Conservation (phyloP, 53 echinoderm and acorn worm genomes). For the Zoroaster sp. region DNA sequence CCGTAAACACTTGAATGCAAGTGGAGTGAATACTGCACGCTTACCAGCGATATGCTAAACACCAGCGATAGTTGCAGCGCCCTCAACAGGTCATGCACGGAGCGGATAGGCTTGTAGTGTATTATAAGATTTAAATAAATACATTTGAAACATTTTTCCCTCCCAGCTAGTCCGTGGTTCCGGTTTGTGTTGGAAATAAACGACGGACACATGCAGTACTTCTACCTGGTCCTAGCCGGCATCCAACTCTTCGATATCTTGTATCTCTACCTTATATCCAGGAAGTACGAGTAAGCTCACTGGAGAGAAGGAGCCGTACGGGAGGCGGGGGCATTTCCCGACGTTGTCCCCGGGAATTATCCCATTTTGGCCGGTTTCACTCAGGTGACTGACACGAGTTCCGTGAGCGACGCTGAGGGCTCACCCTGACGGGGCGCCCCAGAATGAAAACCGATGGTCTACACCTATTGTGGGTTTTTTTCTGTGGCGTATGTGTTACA, state of each 20-base stretch:
- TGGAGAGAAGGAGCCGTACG: slow-evolving; percentile 38
- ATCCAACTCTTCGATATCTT: slow-evolving; percentile 60
- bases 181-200: slow-evolving; percentile 60
- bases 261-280: slow-evolving; percentile 58
- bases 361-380: slow-evolving; percentile 3
- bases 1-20: no score
- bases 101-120: no score
- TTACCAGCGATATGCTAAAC: no score
- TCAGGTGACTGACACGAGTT: slow-evolving; percentile 2
- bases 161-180: slow-evolving; percentile 45
- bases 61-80: no score
- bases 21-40: no score
- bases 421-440: background rate
- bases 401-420: slow-evolving; percentile 5
- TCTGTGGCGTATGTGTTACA: no score
- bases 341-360: background rate
- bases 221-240: slow-evolving; percentile 59
- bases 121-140: no score
- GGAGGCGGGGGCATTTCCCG: no score
- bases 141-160: no score
- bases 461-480: no score
- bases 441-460: no score
- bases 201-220: slow-evolving; percentile 64
- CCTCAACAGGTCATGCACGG: no score
- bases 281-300: slow-evolving; percentile 60